Conservation (phyloP, 2,888 invertebrate genomes). For the Falcaria lacertinaria region DNA sequence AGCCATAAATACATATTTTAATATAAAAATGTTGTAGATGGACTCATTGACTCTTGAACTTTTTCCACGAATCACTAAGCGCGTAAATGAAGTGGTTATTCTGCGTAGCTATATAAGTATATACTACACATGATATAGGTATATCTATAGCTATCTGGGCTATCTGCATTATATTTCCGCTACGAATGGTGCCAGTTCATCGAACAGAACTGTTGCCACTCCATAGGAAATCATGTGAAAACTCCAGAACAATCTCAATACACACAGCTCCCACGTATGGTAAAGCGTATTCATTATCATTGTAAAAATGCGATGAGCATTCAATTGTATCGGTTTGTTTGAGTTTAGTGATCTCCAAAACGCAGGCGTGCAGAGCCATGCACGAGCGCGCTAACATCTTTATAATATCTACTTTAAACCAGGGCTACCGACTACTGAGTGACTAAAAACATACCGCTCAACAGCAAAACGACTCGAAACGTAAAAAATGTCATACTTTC, state of each 20-base stretch:
- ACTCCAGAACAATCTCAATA: conserved; percentile 39
- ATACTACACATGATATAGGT: too few relatives aligned
- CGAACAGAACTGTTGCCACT: conserved; percentile 43
- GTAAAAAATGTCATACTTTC: too few relatives aligned
- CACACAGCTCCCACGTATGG: conserved; percentile 42
- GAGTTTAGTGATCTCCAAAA: conserved; percentile 35
- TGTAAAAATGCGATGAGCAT: conserved; percentile 44
- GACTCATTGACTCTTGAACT: too few relatives aligned
- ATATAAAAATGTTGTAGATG: too few relatives aligned
- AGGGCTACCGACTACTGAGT: conserved; percentile 1
- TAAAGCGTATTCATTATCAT: conserved; percentile 27
- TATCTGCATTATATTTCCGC: conserved; percentile 23
- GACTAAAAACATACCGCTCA: neutral
- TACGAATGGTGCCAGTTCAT: conserved; percentile 28
- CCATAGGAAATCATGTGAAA: conserved; percentile 60
- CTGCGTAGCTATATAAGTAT: too few relatives aligned
- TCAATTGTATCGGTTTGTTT: conserved; percentile 47
- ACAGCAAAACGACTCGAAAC: too few relatives aligned
- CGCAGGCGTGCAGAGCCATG: conserved; percentile 6
- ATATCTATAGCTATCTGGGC: too few relatives aligned
- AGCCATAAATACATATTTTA: too few relatives aligned
- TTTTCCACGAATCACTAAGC: too few relatives aligned
- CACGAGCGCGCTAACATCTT: conserved; percentile 4
- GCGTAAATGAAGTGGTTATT: too few relatives aligned
- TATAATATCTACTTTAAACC: neutral